Base-by-base conservation (phyloP, 1,140 invertebrate species). In the Papilio machaon region DNA sequence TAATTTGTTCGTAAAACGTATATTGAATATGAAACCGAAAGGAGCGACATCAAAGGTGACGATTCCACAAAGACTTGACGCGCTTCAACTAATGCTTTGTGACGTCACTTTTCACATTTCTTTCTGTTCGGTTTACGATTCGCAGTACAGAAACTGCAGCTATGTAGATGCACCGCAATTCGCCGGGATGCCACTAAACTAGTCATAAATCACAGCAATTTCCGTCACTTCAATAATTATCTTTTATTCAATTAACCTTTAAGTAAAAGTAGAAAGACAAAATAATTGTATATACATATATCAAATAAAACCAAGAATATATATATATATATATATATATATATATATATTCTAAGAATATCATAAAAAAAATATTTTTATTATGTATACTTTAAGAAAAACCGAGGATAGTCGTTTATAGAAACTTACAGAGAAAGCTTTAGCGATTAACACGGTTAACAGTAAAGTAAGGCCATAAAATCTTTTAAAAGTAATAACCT, bases 401-500 rank as follows among this genome's bases (percentile, higher is more conserved):
- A 60, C 6, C 11, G 15, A 64, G n/a, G 19, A 64, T 64, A 7
- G 47, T 49, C 47, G 2, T 43, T 54, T 64, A 23, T 6, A 15
- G 13, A 67, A 67, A 11, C 13, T 70, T 70, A 35, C 11, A 67
- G 30, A 70, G 13, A 70, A 38, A 70, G 64, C 64, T 70, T 70
- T 70, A 35, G 64, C 30, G 13, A 35, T 70, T 70, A 64, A 64
- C 60, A 64, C 11, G 60, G 60, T 64, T 64, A 64, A 70, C 10
- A 35, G 30, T 70, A 35, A 70, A 70, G 64, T 67, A 35, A 67
- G 64, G 30, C 64, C 30, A 38, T 70, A 70, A 70, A 70, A 70
- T 35, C 64, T 70, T 70, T 70, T 70, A 38, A 70, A 35, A 70
- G 64, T 70, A 70, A 70, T 70, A 70, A 70, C 64, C 30, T 70